Conservation (phyloP, 2,888 invertebrate species). For the Melinaea menophilus region DNA sequence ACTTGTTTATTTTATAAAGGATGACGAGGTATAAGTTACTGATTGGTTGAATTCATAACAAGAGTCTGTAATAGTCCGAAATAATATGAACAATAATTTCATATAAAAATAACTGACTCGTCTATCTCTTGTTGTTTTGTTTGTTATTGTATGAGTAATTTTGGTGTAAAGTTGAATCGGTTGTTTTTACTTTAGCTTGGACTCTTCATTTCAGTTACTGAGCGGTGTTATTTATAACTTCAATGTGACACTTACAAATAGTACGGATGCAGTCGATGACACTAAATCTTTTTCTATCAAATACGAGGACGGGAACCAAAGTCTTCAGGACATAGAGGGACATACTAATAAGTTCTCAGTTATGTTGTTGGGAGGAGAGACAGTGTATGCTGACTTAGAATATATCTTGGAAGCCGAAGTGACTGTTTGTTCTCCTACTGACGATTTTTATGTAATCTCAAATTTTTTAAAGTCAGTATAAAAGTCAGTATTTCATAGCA, state of each 20-base stretch:
- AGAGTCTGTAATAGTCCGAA: too few relatives aligned
- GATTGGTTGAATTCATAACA: not conserved
- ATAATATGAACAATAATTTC: too few relatives aligned
- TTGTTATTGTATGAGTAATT: not conserved
- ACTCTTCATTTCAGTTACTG: conserved; percentile 43
- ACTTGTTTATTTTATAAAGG: conserved; percentile 49
- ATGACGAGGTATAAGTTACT: conserved; percentile 41
- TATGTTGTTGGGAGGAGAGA: conserved; percentile 48
- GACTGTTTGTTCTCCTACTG: conserved; percentile 49
- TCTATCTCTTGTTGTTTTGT: conserved; percentile 2
- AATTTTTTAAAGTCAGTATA: not conserved
- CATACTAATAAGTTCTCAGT: conserved; percentile 50
- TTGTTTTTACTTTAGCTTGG: too few relatives aligned
- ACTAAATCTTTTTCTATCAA: conserved; percentile 46
- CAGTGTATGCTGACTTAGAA: conserved; percentile 44
- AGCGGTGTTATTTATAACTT: conserved; percentile 53
- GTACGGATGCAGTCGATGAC: conserved; percentile 21
- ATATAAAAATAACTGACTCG: not conserved
- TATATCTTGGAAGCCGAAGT: conserved; percentile 51
- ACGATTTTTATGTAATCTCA: conserved; percentile 57
- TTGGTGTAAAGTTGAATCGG: too few relatives aligned
- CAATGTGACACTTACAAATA: conserved; percentile 40
- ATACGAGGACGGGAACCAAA: conserved; percentile 46
- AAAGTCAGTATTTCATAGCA: not conserved
- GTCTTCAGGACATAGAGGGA: conserved; percentile 45